These are phyloP conservation scores for Tachystola acroxantha DNA, from an alignment of 2,888 invertebrate genomes.

Conservation along the genomic window DNA sequence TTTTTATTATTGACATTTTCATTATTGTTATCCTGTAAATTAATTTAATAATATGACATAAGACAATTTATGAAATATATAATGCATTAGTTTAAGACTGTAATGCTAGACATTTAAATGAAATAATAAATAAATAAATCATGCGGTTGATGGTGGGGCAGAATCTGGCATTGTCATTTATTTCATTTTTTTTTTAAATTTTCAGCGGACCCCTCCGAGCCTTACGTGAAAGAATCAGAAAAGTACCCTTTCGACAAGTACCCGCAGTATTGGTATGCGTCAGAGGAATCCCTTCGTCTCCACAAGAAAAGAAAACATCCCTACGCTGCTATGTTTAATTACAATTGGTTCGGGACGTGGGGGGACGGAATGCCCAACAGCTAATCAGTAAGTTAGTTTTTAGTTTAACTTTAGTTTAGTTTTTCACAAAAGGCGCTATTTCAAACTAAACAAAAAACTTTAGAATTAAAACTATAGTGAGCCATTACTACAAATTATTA, in stretches of 20 bases:
- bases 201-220: constrained; percentile 47
- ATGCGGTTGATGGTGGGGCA: too few species aligned
- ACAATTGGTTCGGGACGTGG: constrained; percentile 59
- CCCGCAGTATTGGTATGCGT: constrained; percentile 68
- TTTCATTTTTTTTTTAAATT: neutral
- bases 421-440: too few species aligned
- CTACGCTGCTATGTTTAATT: constrained; percentile 55
- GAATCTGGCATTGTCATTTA: too few species aligned
- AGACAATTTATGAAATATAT: too few species aligned
- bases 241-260: constrained; percentile 57
- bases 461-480: too few species aligned
- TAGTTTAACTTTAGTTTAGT: constrained; percentile 16
- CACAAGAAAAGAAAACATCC: constrained; percentile 70
- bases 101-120: too few species aligned
- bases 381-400: constrained; percentile 27
- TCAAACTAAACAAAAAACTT: constrained; percentile 18
- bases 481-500: too few species aligned
- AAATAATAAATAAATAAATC: too few species aligned
- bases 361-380: constrained; percentile 52
- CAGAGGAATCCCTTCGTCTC: constrained; percentile 57
- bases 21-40: too few species aligned
- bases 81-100: too few species aligned
- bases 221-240: constrained; percentile 51
- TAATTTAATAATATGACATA: too few species aligned
- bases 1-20: too few species aligned